Percentiles rank a stretch among this genome's conserved stretches.
phyloP scores from a whole-genome alignment of 2,113 vertebrate genomes.

The Halichoeres trimaculatus region DNA sequence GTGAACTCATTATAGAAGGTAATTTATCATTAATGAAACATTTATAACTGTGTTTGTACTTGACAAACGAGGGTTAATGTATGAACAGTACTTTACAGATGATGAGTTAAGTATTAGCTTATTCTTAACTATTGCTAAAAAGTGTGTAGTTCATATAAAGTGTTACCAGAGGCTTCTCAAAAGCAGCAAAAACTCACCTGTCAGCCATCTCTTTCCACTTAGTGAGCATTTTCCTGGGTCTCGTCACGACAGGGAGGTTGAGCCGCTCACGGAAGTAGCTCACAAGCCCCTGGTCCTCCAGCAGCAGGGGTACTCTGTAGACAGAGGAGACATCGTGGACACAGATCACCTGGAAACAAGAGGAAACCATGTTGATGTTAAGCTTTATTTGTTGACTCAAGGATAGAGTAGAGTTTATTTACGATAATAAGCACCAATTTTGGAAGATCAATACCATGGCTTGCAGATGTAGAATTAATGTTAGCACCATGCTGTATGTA shows the following conservation, averaged over 20 bases:
- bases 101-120: too few species aligned
- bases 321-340: conserved; percentile 94
- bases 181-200: conserved; percentile 86
- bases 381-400: neutral
- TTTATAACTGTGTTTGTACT: too few species aligned
- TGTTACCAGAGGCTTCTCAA: too few species aligned
- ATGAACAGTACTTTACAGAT: too few species aligned
- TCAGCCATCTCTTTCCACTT: conserved; percentile 99
- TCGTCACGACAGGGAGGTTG: conserved; percentile 88
- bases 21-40: too few species aligned
- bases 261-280: conserved; percentile 90
- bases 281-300: conserved; percentile 94
- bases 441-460: neutral
- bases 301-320: conserved; percentile 92
- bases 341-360: conserved; percentile 90
- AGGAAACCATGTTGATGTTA: neutral
- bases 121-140: too few species aligned
- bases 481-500: neutral
- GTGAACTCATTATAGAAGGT: too few species aligned
- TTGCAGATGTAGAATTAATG: neutral
- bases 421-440: too few species aligned
- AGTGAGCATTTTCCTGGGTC: conserved; percentile 89
- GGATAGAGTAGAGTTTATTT: too few species aligned
- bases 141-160: too few species aligned
- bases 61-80: too few species aligned